Evolutionary conservation across 1,140 invertebrate species (phyloP), one percentile per base, ranked within the genome.

Genomic region (Pollicipes pollicipes): DNA sequence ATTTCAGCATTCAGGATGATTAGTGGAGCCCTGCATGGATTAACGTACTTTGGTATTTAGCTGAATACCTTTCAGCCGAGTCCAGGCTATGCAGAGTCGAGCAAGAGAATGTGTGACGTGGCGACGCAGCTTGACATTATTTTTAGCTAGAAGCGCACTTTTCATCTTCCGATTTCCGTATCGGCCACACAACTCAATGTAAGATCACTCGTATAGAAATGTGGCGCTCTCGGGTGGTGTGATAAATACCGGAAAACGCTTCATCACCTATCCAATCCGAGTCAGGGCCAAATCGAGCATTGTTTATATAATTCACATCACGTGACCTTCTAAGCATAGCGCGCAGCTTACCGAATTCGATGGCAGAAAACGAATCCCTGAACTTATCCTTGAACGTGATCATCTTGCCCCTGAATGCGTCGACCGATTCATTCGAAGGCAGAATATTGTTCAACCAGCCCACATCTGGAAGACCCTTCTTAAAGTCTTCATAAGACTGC

Each of bases 401-500:
- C 26, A 95, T 79, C 30, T 85, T 86, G 30, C 83, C 83, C 73
- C 89, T 86, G 77, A 93, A 87, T 72, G 86, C 79, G 77, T 90
- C 85, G 83, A 91, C 87, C 74, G 88, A 86, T 70, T 94, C 87
- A 75, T 87, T 85, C 75, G 89, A 87, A 0, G 94, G 93, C 35
- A 95, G 78, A 24, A 90, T 81, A 68, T 90, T 86, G 73, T 92
- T 85, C 70, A 97, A 76, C 93, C 95, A 97, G 72, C 87, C 86
- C 75, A 97, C 81, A 78, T 97, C 93, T 13, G 95, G 95, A 28
- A 99, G 79, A 30, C 87, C 87, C 74, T 95, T 89, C 80, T 92
- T 95, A 89, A 92, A 95, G 78, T 94, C 86, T 78, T 94, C 87
- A 80, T 95, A 96, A 88, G 92, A 95, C 94, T 98, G 76, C 21